phyloP scores from a whole-genome alignment of 2,113 vertebrate species.

The Cyanocitta stelleri region DNA sequence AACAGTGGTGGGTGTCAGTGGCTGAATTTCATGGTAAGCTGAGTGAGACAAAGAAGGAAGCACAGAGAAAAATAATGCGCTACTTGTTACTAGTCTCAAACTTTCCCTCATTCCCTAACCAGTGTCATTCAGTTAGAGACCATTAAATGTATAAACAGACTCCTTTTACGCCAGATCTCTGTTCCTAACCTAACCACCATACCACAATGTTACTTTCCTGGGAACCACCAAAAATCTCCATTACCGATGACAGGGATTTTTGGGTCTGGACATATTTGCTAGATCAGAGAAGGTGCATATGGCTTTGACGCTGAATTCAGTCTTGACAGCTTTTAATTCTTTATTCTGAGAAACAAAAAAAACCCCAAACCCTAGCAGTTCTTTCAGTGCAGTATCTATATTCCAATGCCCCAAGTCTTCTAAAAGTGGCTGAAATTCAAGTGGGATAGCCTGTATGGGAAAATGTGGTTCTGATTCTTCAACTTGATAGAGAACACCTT shows the following conservation, averaged over 20 bases:
- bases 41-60: not conserved
- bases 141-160: not conserved
- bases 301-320: not conserved
- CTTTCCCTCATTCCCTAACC: not conserved
- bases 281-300: not conserved
- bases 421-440: not conserved
- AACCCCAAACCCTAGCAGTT: not conserved
- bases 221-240: not conserved
- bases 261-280: not conserved
- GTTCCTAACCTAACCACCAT: not conserved
- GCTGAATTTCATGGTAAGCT: not conserved
- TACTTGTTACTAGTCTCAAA: not conserved
- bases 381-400: not conserved
- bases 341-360: not conserved
- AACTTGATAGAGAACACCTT: not conserved
- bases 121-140: not conserved
- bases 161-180: not conserved
- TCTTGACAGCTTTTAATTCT: not conserved
- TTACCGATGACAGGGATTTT: not conserved
- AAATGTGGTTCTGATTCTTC: not conserved
- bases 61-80: not conserved
- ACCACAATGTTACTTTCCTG: not conserved
- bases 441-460: not conserved
- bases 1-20: not conserved
- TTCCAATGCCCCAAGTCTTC: not conserved